These are phyloP conservation scores for Clinocottus analis DNA, from an alignment of 2,113 vertebrate species.

Conservation along the genomic window DNA sequence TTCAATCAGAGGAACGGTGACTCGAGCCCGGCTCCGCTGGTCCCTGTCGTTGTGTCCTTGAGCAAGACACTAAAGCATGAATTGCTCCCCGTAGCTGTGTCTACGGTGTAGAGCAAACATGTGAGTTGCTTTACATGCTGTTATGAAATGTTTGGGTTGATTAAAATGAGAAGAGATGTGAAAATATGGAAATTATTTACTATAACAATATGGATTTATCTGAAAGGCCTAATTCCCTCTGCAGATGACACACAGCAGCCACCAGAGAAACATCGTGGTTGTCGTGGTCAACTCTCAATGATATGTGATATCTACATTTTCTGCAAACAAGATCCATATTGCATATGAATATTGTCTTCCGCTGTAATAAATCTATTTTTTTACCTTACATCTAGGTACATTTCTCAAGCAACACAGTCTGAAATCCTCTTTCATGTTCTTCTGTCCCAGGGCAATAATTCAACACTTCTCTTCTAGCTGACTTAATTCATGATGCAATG, in stretches of 20 bases:
- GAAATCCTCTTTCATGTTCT: background rate
- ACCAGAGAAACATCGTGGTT: background rate
- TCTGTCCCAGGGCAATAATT: background rate
- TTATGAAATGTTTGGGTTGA: too few species aligned
- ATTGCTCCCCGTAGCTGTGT: too few species aligned
- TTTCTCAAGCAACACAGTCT: background rate
- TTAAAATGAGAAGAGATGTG: too few species aligned
- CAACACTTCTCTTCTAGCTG: slow-evolving; percentile 16
- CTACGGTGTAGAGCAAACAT: too few species aligned
- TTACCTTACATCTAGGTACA: background rate
- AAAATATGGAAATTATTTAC: too few species aligned
- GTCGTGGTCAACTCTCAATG: background rate
- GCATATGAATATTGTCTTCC: background rate
- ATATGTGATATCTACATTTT: background rate
- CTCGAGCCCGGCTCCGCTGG: too few species aligned
- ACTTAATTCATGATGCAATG: slow-evolving; percentile 41
- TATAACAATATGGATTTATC: too few species aligned
- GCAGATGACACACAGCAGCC: background rate
- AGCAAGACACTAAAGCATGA: too few species aligned
- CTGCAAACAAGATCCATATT: background rate
- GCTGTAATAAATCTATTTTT: background rate
- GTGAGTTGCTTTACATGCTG: too few species aligned
- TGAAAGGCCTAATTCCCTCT: background rate
- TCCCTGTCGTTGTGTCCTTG: too few species aligned
- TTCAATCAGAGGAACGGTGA: too few species aligned